These are phyloP conservation scores for Antheraea yamamai DNA, from an alignment of 2,888 invertebrate species.

Conservation along the genomic window DNA sequence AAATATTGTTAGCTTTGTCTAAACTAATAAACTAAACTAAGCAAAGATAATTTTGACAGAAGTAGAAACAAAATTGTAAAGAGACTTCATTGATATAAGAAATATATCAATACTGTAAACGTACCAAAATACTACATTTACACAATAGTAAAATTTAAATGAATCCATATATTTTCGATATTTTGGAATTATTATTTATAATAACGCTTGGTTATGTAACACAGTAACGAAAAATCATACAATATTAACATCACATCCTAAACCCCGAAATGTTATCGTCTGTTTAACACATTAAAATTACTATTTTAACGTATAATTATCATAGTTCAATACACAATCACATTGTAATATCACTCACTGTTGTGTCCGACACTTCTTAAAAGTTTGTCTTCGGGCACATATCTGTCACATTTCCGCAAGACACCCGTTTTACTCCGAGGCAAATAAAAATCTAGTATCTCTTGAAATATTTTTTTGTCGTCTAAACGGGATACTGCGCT, in stretches of 20 bases:
- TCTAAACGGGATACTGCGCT: conserved; percentile 9
- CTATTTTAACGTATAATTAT: conserved; percentile 59
- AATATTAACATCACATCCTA: background rate
- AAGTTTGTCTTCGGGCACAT: conserved; percentile 67
- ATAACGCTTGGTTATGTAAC: background rate
- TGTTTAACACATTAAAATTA: conserved; percentile 15
- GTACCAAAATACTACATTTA: background rate
- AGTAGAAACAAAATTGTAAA: no score
- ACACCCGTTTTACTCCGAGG: conserved; percentile 55
- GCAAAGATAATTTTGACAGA: no score
- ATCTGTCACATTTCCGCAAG: conserved; percentile 50
- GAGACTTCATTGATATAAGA: no score
- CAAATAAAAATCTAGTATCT: conserved; percentile 50
- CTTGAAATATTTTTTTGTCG: conserved; percentile 53
- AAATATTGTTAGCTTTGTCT: no score
- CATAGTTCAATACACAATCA: conserved; percentile 78
- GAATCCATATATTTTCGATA: background rate
- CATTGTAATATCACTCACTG: conserved; percentile 79
- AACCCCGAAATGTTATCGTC: background rate
- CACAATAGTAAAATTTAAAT: background rate
- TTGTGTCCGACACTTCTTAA: conserved; percentile 60
- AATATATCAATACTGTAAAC: no score
- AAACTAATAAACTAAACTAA: no score
- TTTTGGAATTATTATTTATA: background rate
- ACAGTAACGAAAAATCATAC: background rate